Conservation (phyloP, 2,113 vertebrate genomes). For the Mus pahari region DNA sequence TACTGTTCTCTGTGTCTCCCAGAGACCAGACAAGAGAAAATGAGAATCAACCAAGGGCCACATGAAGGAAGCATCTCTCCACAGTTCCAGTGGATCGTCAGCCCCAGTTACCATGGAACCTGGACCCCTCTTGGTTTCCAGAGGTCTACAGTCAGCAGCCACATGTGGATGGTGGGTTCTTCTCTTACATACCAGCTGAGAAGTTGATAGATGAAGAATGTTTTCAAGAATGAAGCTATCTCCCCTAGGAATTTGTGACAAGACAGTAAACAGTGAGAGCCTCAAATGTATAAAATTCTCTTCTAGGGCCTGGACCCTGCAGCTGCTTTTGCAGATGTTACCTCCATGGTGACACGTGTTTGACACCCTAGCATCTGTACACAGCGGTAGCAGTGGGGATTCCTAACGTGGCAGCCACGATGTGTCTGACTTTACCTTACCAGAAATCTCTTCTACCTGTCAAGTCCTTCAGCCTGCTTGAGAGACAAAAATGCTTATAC, state of each 20-base stretch:
- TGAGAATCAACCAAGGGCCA: not conserved
- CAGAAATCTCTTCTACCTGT: not conserved
- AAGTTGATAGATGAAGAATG: not conserved
- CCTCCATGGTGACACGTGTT: not conserved
- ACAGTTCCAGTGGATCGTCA: not conserved
- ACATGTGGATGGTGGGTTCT: not conserved
- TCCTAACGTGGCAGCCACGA: not conserved
- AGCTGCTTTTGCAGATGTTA: not conserved
- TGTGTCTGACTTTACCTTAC: not conserved
- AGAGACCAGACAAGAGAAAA: slow-evolving; percentile 58
- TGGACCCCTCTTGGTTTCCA: not conserved
- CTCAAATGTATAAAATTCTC: not conserved
- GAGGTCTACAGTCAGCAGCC: not conserved
- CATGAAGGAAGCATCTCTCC: not conserved
- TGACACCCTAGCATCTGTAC: too few relatives aligned
- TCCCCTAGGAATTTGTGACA: not conserved
- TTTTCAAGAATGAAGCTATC: not conserved
- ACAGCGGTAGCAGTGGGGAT: not conserved
- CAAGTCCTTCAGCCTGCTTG: not conserved
- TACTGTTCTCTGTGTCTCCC: not conserved
- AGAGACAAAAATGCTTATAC: not conserved
- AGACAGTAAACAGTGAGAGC: not conserved
- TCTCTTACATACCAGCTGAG: not conserved
- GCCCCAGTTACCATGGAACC: not conserved
- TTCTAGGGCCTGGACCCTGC: not conserved